These are phyloP conservation scores for Colletes gigas DNA, from an alignment of 1,140 invertebrate genomes.

Conservation along the genomic window DNA sequence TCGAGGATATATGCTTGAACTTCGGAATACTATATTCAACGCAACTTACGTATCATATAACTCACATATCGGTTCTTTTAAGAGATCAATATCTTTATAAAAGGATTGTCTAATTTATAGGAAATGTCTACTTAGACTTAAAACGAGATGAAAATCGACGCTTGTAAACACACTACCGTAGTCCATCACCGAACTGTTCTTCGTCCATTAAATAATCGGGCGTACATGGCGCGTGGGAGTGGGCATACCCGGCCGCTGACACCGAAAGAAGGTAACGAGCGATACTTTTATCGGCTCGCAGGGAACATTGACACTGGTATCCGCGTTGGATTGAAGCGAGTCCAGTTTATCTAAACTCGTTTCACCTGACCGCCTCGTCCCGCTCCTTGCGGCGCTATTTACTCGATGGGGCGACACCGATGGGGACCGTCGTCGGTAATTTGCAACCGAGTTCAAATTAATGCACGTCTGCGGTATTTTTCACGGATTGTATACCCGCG, in stretches of 20 bases:
- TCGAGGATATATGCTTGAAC: too few relatives aligned
- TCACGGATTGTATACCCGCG: background rate
- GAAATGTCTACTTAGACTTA: too few relatives aligned
- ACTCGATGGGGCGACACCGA: background rate
- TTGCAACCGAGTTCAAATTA: conserved; percentile 21
- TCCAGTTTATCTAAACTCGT: conserved; percentile 45
- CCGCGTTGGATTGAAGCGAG: conserved; percentile 10
- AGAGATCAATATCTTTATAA: too few relatives aligned
- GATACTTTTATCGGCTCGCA: background rate
- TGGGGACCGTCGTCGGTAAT: background rate
- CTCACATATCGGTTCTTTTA: too few relatives aligned
- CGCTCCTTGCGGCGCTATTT: conserved; percentile 8
- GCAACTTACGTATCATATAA: too few relatives aligned
- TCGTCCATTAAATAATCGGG: too few relatives aligned
- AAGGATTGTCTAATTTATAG: too few relatives aligned
- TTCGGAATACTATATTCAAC: too few relatives aligned
- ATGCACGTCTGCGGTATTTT: background rate
- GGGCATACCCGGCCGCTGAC: background rate
- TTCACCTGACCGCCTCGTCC: conserved; percentile 27
- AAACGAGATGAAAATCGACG: too few relatives aligned
- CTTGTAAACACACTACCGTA: too few relatives aligned
- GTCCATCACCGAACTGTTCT: too few relatives aligned
- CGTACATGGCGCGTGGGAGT: background rate
- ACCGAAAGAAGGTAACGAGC: conserved; percentile 4
- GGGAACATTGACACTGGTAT: background rate